Base-by-base conservation (phyloP, 2,797 vertebrate genomes). In the Haliaeetus albicilla region DNA sequence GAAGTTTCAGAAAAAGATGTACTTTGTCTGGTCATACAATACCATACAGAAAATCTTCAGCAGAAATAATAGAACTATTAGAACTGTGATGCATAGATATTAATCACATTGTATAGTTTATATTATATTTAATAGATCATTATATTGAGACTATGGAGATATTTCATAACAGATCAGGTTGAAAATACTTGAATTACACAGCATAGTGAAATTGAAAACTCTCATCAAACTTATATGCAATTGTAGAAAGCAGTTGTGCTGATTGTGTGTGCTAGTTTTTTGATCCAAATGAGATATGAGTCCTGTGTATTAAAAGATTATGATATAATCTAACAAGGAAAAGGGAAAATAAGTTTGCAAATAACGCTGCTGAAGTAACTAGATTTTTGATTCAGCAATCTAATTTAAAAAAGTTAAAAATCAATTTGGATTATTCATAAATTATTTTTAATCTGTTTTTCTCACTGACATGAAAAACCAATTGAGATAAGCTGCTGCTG, bases 401-500 rank as follows among this genome's bases (percentile, higher is more conserved):
- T 78, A 65, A 51, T 82, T 18, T 18, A 9, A 60, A 90, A 6
- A 89, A 59, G 53, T 4, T 30, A 39, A 82, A 73, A 91, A 82
- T 76, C 18, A 41, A 71, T 87, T 87, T 59, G 11, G 33, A 87
- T 91, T 93, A 91, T 56, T 83, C 27, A 89, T 74, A 74, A 75
- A 59, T 92, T 67, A 87, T 83, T 92, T 95, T 91, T 67, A 85
- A 92, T 89, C 59, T 76, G 3, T 63, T 94, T 92, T 85, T 95
- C 71, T 68, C 69, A 71, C 8, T 28, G 63, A 80, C 48, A 63
- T 57, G 39, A 92, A 94, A 93, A 87, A 56, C 8, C 25, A 81
- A 60, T 30, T 84, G 49, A 65, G 70, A 59, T 75, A 90, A 89
- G 59, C 93, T 81, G 25, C 53, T 78, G 17, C 48, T 85, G 48